These are phyloP conservation scores for Darevskia mixta DNA, from an alignment of 2,797 vertebrate genomes.

Conservation along the genomic window DNA sequence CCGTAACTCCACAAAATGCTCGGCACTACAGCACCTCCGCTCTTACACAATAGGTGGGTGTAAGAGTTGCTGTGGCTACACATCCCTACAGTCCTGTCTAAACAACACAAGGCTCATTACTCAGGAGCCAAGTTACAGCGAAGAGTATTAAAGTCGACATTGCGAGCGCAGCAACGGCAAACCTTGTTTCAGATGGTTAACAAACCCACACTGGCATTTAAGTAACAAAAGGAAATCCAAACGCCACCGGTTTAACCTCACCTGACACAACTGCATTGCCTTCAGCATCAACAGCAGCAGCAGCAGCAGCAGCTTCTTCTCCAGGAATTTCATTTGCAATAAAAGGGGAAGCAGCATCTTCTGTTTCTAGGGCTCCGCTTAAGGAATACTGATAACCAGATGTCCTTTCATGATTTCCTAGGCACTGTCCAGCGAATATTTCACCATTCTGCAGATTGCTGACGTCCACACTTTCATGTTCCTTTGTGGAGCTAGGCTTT, in stretches of 20 bases:
- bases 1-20: not conserved
- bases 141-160: slow-evolving; percentile 1
- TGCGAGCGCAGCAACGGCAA: slow-evolving; percentile 18
- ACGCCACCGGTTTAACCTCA: slow-evolving; percentile 60
- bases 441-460: slow-evolving; percentile 38
- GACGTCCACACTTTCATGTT: slow-evolving; percentile 38
- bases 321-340: slow-evolving; percentile 58
- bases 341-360: slow-evolving; percentile 31
- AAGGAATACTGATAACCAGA: slow-evolving; percentile 36
- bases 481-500: slow-evolving; percentile 49
- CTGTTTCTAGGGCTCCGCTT: slow-evolving; percentile 53
- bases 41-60: not conserved
- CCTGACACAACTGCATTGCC: slow-evolving; percentile 57
- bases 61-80: not conserved
- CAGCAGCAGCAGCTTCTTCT: slow-evolving; percentile 28
- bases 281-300: slow-evolving; percentile 19
- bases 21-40: not conserved
- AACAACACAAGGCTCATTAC: not conserved
- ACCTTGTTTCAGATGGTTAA: slow-evolving; percentile 30
- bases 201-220: slow-evolving; percentile 35
- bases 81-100: not conserved
- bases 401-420: slow-evolving; percentile 46
- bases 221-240: slow-evolving; percentile 46
- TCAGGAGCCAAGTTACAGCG: not conserved
- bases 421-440: slow-evolving; percentile 35